Evolutionary conservation across 2,113 vertebrate genomes (phyloP).

Genomic region (Uropsilus gracilis): DNA sequence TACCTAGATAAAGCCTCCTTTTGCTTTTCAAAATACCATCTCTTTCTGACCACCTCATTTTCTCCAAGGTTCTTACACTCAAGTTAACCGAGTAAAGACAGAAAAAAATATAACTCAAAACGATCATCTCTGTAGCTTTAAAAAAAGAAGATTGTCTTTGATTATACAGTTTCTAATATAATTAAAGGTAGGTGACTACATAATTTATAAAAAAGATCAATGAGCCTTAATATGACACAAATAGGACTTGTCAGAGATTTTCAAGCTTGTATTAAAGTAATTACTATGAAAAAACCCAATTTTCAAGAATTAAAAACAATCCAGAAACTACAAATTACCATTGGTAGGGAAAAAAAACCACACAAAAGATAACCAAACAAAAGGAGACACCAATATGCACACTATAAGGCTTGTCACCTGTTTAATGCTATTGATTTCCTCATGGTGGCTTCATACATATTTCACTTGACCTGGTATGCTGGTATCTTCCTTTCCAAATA

Average conservation of each 20-base stretch:
- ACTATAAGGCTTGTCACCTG: neutral
- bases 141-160: neutral
- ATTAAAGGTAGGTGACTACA: neutral
- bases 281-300: slow-evolving; percentile 1
- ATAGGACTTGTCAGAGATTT: neutral
- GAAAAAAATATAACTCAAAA: neutral
- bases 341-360: neutral
- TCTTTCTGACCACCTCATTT: neutral
- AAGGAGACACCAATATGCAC: neutral
- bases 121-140: neutral
- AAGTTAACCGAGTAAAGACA: neutral
- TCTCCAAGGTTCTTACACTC: neutral
- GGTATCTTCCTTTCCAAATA: slow-evolving; percentile 78
- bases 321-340: neutral
- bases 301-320: neutral
- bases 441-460: neutral
- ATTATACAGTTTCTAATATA: neutral
- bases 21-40: neutral
- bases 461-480: neutral
- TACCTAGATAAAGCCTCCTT: neutral
- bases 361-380: neutral
- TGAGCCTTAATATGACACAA: neutral
- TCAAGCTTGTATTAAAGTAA: neutral
- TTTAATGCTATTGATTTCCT: neutral
- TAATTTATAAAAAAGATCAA: neutral